phyloP scores from a whole-genome alignment of 2,113 vertebrate genomes.

The Dendropsophus ebraccatus region DNA sequence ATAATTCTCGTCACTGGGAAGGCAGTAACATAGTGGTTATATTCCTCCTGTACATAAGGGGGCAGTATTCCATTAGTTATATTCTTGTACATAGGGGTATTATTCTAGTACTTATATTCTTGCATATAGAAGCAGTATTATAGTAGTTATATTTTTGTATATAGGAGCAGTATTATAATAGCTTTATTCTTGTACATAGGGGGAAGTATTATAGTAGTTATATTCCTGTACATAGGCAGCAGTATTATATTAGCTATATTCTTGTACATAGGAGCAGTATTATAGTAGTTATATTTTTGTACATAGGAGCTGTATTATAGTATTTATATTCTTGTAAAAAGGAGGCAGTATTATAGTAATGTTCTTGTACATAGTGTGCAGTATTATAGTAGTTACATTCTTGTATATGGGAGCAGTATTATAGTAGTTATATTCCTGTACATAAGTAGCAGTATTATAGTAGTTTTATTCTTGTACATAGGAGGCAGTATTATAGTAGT shows the following conservation, averaged over 20 bases:
- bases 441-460: not conserved
- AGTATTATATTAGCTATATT: not conserved
- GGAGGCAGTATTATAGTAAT: too few species aligned
- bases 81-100: not conserved
- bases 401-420: not conserved
- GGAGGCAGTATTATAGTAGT: not conserved
- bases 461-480: constrained; percentile 13
- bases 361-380: not conserved
- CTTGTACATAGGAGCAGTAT: not conserved
- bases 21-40: not conserved
- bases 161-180: not conserved
- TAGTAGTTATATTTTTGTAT: not conserved
- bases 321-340: not conserved
- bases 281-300: not conserved
- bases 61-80: not conserved
- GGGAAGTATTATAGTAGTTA: not conserved
- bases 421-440: not conserved
- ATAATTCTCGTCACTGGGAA: not conserved
- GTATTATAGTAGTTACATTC: not conserved
- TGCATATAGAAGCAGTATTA: not conserved
- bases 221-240: not conserved
- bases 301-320: not conserved
- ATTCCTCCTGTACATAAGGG: not conserved
- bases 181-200: not conserved
- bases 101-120: not conserved